Evolutionary conservation across 2,113 vertebrate species (phyloP), one percentile per base, ranked within the genome.

Genomic region (Cavia aperea): DNA sequence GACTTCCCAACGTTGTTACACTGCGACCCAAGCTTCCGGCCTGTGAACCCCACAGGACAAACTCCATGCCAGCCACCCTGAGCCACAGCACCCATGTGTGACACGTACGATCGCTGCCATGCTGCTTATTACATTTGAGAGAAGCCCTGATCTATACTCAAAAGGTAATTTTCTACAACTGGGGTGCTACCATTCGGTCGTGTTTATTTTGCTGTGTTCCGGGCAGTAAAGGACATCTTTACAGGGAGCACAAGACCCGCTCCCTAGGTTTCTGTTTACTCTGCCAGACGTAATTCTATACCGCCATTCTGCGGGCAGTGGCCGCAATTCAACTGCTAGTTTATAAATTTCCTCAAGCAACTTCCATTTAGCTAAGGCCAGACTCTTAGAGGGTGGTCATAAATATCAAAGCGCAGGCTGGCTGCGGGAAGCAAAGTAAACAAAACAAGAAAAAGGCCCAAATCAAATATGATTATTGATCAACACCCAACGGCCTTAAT

Each of bases 351-450:
- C 94, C 92, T 93, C 95, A 91, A 94, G 91, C 36, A 60, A 82
- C 88, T 86, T 93, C 91, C 87, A 73, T 93, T 97, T 96, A 94
- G 94, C 93, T 70, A 95, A 95, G 93, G 89, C 94, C 96, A 91
- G 95, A 93, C 87, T 9, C 78, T 77, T 63, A 72, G 85, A 62
- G 89, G 85, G 66, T 86, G 85, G 91, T 75, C 87, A 95, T 43
- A 95, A 96, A 89, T 72, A 95, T 91, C 93, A 54, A 86, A 90
- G 82, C 1, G 0, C 62, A 93, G 51, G 72, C 75, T 36, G 70
- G 85, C 31, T 2, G 56, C 85, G 62, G 77, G 60, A 91, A 81
- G 93, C 75, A 62, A 90, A 94, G 81, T 70, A 83, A 94, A 91
- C 78, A 89, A 72, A 89, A 86, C n/a, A 14, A 70, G 54, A 86